Evolutionary conservation across 2,113 vertebrate species (phyloP).

Genomic region (Zapornia atra): DNA sequence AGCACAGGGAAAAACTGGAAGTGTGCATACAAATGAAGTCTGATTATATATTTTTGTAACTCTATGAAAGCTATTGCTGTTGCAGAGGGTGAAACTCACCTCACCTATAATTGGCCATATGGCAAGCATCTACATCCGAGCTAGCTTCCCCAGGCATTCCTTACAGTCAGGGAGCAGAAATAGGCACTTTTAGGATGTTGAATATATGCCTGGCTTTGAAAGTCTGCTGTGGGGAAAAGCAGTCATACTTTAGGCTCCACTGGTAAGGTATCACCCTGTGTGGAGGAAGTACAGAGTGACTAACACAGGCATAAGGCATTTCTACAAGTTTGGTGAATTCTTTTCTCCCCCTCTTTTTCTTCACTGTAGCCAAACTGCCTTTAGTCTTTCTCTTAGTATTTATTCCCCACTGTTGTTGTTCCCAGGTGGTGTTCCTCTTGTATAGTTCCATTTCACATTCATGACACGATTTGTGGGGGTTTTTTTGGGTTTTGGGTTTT

Average conservation of each 20-base stretch:
- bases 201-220: background rate
- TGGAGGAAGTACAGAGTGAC: background rate
- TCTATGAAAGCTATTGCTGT: background rate
- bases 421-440: background rate
- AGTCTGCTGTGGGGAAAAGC: background rate
- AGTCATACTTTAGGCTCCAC: background rate
- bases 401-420: background rate
- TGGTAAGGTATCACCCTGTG: background rate
- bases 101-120: background rate
- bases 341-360: background rate
- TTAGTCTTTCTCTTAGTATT: background rate
- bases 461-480: background rate
- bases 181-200: background rate
- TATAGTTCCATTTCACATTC: background rate
- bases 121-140: background rate
- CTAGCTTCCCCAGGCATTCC: background rate
- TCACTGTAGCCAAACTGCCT: background rate
- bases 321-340: background rate
- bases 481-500: background rate
- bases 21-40: background rate
- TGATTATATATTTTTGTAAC: background rate
- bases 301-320: background rate
- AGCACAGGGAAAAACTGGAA: background rate
- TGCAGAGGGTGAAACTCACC: background rate
- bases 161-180: background rate